A percentile compares a stretch with the other conserved stretches of the same genome.
Conservation (phyloP, 1,140 invertebrate genomes). For the Adoxophyes honmai region DNA sequence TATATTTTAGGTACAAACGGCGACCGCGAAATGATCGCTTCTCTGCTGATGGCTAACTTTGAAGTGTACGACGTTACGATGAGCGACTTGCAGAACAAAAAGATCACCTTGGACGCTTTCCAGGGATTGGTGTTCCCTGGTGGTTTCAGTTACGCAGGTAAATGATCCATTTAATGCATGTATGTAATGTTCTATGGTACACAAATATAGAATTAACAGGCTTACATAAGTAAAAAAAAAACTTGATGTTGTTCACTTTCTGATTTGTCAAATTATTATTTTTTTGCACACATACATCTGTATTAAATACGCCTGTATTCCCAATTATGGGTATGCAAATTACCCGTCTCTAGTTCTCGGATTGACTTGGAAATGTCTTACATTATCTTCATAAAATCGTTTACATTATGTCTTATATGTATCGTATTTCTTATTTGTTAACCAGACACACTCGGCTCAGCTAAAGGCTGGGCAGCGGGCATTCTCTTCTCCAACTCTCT, state of each 20-base stretch:
- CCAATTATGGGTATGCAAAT: too few species aligned
- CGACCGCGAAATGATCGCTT: constrained; percentile 98
- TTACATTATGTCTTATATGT: neutral
- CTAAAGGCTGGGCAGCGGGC: constrained; percentile 97
- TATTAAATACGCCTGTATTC: too few species aligned
- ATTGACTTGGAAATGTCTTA: too few species aligned
- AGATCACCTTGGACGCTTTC: constrained; percentile 87
- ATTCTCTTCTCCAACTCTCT: constrained; percentile 86
- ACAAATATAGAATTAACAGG: too few species aligned
- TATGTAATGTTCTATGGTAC: too few species aligned
- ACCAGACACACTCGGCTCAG: constrained; percentile 95
- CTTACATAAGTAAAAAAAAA: too few species aligned
- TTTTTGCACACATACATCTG: too few species aligned
- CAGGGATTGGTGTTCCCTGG: constrained; percentile 96
- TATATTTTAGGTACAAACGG: constrained; percentile 85
- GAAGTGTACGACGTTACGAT: constrained; percentile 95
- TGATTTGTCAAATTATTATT: too few species aligned
- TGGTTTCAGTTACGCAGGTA: constrained; percentile 97
- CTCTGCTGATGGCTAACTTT: constrained; percentile 94
- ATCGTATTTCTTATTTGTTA: constrained; percentile 22
- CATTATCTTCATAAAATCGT: too few species aligned
- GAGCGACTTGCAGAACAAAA: constrained; percentile 88
- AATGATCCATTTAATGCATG: too few species aligned
- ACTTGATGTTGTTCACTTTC: too few species aligned
- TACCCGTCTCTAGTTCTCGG: too few species aligned